phyloP scores from a whole-genome alignment of 1,140 invertebrate genomes.

The Holotrichia oblita region DNA sequence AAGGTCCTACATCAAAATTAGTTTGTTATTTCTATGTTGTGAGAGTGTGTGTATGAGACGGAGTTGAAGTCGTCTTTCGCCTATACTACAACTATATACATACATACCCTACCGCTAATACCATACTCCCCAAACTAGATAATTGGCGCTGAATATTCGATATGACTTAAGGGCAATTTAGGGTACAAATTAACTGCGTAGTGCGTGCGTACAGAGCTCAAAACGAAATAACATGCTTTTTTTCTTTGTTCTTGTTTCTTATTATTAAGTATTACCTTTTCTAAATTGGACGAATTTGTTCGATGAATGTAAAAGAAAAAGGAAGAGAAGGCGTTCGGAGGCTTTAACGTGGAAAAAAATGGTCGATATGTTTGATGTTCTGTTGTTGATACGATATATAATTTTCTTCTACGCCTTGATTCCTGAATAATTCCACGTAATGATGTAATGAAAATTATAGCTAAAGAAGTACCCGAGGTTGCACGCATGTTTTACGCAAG shows the following conservation, averaged over 20 bases:
- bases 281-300: not conserved
- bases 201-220: not conserved
- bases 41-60: too few species aligned
- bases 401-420: not conserved
- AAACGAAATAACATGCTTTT: not conserved
- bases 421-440: not conserved
- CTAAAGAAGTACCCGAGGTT: not conserved
- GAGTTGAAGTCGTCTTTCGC: not conserved
- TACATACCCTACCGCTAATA: not conserved
- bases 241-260: too few species aligned
- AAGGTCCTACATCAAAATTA: not conserved
- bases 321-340: not conserved
- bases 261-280: not conserved
- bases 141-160: not conserved
- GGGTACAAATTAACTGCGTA: not conserved
- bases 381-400: not conserved
- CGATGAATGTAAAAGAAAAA: not conserved
- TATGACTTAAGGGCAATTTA: slow-evolving; percentile 1
- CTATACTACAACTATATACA: too few species aligned
- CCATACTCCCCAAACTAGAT: slow-evolving; percentile 5
- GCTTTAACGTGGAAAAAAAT: too few species aligned
- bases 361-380: too few species aligned
- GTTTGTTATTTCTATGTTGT: not conserved
- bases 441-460: not conserved
- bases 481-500: not conserved